These are phyloP conservation scores for Acrossocheilus wenchowensis DNA, from an alignment of 2,797 vertebrate genomes.

Conservation along the genomic window DNA sequence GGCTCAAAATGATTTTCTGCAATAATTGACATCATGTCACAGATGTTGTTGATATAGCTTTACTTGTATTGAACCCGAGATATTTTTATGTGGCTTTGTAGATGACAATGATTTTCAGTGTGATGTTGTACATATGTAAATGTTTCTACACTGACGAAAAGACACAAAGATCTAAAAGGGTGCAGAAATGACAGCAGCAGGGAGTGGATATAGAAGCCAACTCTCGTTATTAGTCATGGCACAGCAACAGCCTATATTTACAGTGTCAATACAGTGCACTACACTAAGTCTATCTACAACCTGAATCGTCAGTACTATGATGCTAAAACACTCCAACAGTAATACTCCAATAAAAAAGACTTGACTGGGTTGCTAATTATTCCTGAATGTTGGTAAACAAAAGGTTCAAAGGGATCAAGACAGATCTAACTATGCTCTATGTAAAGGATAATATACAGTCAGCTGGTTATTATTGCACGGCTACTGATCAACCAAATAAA, in stretches of 20 bases:
- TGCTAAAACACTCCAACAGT: not conserved
- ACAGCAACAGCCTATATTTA: not conserved
- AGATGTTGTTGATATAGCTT: slow-evolving; percentile 3
- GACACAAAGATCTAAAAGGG: not conserved
- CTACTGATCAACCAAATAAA: not conserved
- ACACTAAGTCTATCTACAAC: not conserved
- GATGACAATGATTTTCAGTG: not conserved
- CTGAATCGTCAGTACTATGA: not conserved
- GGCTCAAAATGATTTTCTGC: not conserved
- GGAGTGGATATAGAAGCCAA: slow-evolving; percentile 2
- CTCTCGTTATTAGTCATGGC: not conserved
- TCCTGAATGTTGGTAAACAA: not conserved
- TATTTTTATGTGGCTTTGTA: slow-evolving; percentile 6
- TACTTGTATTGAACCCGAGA: not conserved
- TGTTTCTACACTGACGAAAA: slow-evolving; percentile 6
- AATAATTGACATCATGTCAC: not conserved
- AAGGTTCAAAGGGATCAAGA: not conserved
- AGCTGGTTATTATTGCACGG: slow-evolving; percentile 6
- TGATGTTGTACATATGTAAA: slow-evolving; percentile 9
- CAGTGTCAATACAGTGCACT: not conserved
- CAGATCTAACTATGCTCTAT: not conserved
- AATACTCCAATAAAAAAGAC: not conserved
- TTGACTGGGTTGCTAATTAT: not conserved
- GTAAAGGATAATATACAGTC: not conserved
- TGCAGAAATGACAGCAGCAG: not conserved